Evolutionary conservation across 2,797 vertebrate genomes (phyloP).

Genomic region (Nannoperca obscura): DNA sequence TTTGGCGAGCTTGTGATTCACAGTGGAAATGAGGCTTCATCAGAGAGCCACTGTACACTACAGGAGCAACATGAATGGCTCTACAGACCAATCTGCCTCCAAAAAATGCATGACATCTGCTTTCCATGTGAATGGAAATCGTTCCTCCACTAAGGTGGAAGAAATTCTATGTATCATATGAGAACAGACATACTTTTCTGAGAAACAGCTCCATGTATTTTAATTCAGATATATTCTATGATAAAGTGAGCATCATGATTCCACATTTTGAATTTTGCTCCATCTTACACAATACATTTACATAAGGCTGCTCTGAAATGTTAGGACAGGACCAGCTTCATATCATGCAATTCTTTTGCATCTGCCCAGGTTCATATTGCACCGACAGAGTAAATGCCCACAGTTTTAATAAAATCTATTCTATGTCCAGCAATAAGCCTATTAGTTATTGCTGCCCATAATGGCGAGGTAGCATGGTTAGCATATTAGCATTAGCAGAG

Average conservation of each 20-base stretch:
- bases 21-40: constrained; percentile 75
- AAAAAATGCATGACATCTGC: constrained; percentile 46
- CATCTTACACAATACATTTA: constrained; percentile 19
- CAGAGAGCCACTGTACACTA: constrained; percentile 51
- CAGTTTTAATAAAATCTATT: constrained; percentile 48
- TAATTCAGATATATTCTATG: constrained; percentile 21
- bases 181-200: constrained; percentile 25
- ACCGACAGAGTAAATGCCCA: constrained; percentile 54
- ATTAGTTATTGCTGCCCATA: constrained; percentile 63
- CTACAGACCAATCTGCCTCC: constrained; percentile 41
- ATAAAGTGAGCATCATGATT: constrained; percentile 24
- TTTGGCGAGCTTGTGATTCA: constrained; percentile 80
- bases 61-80: constrained; percentile 57
- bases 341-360: constrained; percentile 64
- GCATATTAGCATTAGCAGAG: constrained; percentile 88
- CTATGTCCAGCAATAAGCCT: constrained; percentile 71
- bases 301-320: constrained; percentile 15
- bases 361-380: constrained; percentile 56
- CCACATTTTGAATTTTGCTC: constrained; percentile 34
- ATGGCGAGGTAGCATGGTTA: constrained; percentile 74
- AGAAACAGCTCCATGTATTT: constrained; percentile 2
- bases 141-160: constrained; percentile 30
- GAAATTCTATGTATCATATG: constrained; percentile 60
- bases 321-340: constrained; percentile 42
- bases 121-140: constrained; percentile 55